A percentile compares a stretch with the other conserved stretches of the same genome.
These are phyloP conservation scores for Pinctada fucata DNA, from an alignment of 2,888 invertebrate species.

Conservation along the genomic window DNA sequence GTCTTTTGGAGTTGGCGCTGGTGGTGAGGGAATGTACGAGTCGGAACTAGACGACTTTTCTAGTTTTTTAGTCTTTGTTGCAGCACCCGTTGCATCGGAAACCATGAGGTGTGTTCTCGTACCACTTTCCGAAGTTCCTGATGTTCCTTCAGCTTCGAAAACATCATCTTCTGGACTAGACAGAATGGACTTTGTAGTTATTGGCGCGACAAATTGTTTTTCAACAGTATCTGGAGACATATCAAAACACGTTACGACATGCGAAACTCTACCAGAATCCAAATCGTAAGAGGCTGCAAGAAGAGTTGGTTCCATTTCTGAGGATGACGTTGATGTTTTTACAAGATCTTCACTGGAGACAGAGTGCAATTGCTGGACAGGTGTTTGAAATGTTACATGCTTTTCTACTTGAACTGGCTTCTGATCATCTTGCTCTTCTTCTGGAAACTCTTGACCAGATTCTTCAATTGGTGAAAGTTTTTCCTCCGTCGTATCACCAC, in stretches of 20 bases:
- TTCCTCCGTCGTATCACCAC: slow-evolving; percentile 70
- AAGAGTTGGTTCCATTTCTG: slow-evolving; percentile 89
- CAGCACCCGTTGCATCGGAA: slow-evolving; percentile 40
- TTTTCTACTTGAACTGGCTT: slow-evolving; percentile 53
- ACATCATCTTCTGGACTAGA: slow-evolving; percentile 78
- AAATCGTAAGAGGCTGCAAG: slow-evolving; percentile 92
- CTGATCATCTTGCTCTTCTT: slow-evolving; percentile 48
- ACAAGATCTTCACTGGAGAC: slow-evolving; percentile 68
- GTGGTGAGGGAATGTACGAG: slow-evolving; percentile 56
- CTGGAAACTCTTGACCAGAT: slow-evolving; percentile 54
- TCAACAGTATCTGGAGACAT: slow-evolving; percentile 75
- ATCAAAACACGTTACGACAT: slow-evolving; percentile 74
- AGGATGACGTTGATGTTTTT: slow-evolving; percentile 81
- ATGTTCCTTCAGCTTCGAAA: slow-evolving; percentile 74
- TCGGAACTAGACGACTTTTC: slow-evolving; percentile 27
- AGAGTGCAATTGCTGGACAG: slow-evolving; percentile 61
- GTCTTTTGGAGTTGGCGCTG: slow-evolving; percentile 67
- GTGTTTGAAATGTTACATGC: slow-evolving; percentile 67
- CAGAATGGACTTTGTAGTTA: slow-evolving; percentile 71
- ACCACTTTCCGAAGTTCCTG: slow-evolving; percentile 46
- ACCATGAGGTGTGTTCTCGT: slow-evolving; percentile 25
- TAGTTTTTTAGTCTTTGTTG: slow-evolving; percentile 18
- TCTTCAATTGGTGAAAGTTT: slow-evolving; percentile 71
- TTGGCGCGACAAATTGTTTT: slow-evolving; percentile 81
- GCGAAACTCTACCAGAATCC: slow-evolving; percentile 77